Evolutionary conservation across 1,140 invertebrate species (phyloP), one percentile per base, ranked within the genome.

Genomic region (Zelostemma sp.): DNA sequence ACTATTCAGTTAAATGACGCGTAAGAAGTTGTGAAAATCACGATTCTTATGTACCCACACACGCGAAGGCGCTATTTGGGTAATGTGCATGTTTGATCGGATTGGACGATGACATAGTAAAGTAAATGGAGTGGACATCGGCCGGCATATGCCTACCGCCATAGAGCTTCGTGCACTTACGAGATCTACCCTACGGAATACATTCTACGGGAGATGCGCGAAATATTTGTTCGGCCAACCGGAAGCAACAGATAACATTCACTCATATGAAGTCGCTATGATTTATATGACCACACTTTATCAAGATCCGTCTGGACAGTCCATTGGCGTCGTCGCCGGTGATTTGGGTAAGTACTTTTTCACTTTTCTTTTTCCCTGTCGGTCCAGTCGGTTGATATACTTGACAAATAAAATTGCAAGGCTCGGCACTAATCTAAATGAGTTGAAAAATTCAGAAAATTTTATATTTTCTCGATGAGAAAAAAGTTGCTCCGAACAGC

Each of bases 101-200:
- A 67, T 71, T 49, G 72, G 64, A 74, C 68, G 66, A 74, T 76
- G 69, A 72, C 70, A 51, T 67, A 66, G 72, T 79, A 68, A 70
- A 77, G 82, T 84, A 84, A 86, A 86, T 86, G 84, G 84, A 79
- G 81, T 85, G 84, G 84, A 86, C 84, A 85, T 79, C 83, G 84
- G 83, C 67, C 83, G 77, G 81, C 84, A 86, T 86, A 86, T 86
- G 84, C 79, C 80, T 75, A 69, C 72, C 17, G 48, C 50, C 58
- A 68, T 50, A 43, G 35, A 47, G 41, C 31, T 33, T 57, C 28
- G n/a, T 35, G 54, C 11, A 43, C 41, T 54, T 46, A 53, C 49
- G 58, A 43, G 14, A 47, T 53, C 16, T 15, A 46, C 47, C 49
- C 49, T 38, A 19, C 45, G 50, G 33, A 31, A 50, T 46, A 53